Conservation (phyloP, 1,140 invertebrate genomes). For the Gonatopus flavifemur region DNA sequence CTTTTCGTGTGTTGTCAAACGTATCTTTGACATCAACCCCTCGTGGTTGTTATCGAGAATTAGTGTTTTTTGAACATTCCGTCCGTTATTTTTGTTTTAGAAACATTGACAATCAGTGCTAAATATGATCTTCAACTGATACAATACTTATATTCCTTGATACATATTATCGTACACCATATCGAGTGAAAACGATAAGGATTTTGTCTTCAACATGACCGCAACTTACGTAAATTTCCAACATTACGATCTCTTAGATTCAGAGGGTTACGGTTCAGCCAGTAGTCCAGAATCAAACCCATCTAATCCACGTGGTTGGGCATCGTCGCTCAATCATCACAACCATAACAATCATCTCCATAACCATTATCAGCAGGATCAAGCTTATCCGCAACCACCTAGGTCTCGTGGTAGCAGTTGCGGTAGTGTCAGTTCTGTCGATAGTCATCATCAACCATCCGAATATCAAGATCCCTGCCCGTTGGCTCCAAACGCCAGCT, state of each 20-base stretch:
- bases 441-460: conserved; percentile 42
- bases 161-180: no score
- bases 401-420: conserved; percentile 50
- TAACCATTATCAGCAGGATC: conserved; percentile 34
- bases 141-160: no score
- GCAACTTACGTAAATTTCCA: conserved; percentile 46
- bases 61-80: no score
- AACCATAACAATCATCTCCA: conserved; percentile 24
- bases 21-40: no score
- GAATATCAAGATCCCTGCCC: conserved; percentile 40
- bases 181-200: no score
- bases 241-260: conserved; percentile 50
- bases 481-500: conserved; percentile 13
- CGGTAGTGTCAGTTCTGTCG: conserved; percentile 46
- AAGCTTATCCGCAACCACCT: conserved; percentile 46
- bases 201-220: conserved; percentile 46
- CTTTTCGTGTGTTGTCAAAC: no score
- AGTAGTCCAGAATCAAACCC: conserved; percentile 52
- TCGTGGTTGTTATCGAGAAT: no score
- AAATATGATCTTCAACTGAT: no score
- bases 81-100: no score
- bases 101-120: no score
- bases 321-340: no score
- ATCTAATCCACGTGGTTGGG: conserved; percentile 44
- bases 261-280: conserved; percentile 51